phyloP scores from a whole-genome alignment of 2,797 vertebrate genomes.

The Malurus splendens region DNA sequence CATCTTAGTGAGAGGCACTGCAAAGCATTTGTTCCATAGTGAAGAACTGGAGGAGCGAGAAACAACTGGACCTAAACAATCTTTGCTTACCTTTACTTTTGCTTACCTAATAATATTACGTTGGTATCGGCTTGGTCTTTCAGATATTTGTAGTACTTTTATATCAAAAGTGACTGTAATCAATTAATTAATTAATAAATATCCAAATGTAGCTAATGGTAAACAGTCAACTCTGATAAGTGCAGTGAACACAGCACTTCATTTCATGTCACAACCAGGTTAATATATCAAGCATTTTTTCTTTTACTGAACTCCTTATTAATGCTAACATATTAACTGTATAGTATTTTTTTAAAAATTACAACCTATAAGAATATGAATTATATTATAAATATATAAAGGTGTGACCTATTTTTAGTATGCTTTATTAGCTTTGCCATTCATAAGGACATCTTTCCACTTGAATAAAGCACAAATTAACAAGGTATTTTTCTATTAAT shows the following conservation, averaged over 20 bases:
- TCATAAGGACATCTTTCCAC: background rate
- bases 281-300: background rate
- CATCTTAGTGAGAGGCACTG: background rate
- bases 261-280: background rate
- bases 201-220: background rate
- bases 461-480: background rate
- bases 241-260: background rate
- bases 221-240: background rate
- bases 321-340: background rate
- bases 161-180: background rate
- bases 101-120: background rate
- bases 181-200: background rate
- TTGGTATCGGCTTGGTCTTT: background rate
- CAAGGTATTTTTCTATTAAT: background rate
- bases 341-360: background rate
- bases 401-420: background rate
- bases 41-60: background rate
- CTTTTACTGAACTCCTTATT: background rate
- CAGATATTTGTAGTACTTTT: background rate
- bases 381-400: background rate
- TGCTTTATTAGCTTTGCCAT: background rate
- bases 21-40: background rate
- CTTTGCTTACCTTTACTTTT: background rate
- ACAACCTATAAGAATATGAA: background rate
- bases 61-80: background rate